These are phyloP conservation scores for Pituophis catenifer DNA, from an alignment of 2,113 vertebrate genomes.

Conservation along the genomic window DNA sequence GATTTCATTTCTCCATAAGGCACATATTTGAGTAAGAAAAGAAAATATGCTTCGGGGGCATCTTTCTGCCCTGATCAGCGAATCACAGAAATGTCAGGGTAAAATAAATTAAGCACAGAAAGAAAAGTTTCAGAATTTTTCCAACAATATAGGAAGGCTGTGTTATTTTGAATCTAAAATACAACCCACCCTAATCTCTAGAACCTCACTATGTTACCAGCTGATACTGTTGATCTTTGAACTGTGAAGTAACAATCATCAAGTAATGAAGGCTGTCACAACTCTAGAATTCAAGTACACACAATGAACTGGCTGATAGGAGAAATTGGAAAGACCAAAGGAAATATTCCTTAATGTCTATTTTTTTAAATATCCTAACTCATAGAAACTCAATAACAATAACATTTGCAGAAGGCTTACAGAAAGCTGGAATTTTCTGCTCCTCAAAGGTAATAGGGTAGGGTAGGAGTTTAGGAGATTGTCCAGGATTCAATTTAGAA, in stretches of 20 bases:
- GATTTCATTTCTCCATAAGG: conserved; percentile 22
- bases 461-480: not conserved
- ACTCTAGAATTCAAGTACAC: not conserved
- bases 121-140: not conserved
- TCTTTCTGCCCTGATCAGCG: not conserved
- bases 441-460: not conserved
- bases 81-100: not conserved
- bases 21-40: not conserved
- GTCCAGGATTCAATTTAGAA: not conserved
- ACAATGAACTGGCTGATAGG: not conserved
- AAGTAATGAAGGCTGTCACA: conserved; percentile 1
- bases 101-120: not conserved
- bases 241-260: conserved; percentile 11
- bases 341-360: not conserved
- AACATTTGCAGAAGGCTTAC: not conserved
- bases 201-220: not conserved
- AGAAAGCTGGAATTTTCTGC: not conserved
- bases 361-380: not conserved
- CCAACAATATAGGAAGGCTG: not conserved
- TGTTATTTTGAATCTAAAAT: not conserved
- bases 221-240: not conserved
- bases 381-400: not conserved
- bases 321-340: not conserved
- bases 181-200: not conserved
- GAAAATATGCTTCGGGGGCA: not conserved